Percentiles rank a stretch among this genome's conserved stretches.
Conservation (phyloP, 64 coral and sea anemone genomes). For the Stylophora pistillata region DNA sequence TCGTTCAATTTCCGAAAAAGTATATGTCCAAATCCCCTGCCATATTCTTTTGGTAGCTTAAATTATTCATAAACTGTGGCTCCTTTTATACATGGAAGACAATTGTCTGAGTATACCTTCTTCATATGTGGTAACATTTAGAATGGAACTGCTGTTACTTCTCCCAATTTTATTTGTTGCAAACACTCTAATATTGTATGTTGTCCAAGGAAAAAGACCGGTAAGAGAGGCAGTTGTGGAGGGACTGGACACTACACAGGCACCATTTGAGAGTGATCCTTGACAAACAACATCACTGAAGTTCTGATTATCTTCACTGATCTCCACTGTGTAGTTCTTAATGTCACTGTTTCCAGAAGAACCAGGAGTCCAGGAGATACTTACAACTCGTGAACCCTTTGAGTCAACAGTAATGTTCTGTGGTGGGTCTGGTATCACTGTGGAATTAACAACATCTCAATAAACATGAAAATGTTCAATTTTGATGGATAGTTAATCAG, state of each 20-base stretch:
- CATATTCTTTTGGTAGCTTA: no score
- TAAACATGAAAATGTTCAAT: no score
- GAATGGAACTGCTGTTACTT: not conserved
- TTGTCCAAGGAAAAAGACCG: not conserved
- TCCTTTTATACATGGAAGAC: no score
- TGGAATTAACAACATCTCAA: no score
- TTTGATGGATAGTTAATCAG: no score
- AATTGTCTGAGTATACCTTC: not conserved
- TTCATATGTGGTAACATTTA: slow-evolving; percentile 19
- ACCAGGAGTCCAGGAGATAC: slow-evolving; percentile 22
- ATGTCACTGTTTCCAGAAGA: slow-evolving; percentile 28
- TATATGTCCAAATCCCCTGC: no score
- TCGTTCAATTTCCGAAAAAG: no score
- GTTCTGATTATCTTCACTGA: not conserved
- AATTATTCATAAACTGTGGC: no score
- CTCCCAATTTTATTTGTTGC: not conserved
- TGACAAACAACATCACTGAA: not conserved
- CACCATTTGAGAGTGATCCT: not conserved
- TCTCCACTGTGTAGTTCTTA: slow-evolving; percentile 2
- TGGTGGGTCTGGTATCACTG: slow-evolving; percentile 21
- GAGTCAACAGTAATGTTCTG: not conserved
- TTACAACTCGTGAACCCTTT: not conserved
- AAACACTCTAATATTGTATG: slow-evolving; percentile 23
- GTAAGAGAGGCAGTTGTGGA: not conserved
- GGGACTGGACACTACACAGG: not conserved